Evolutionary conservation across 2,113 vertebrate species (phyloP), one percentile per base, ranked within the genome.

Genomic region (Cyprinodon brontotheroides): DNA sequence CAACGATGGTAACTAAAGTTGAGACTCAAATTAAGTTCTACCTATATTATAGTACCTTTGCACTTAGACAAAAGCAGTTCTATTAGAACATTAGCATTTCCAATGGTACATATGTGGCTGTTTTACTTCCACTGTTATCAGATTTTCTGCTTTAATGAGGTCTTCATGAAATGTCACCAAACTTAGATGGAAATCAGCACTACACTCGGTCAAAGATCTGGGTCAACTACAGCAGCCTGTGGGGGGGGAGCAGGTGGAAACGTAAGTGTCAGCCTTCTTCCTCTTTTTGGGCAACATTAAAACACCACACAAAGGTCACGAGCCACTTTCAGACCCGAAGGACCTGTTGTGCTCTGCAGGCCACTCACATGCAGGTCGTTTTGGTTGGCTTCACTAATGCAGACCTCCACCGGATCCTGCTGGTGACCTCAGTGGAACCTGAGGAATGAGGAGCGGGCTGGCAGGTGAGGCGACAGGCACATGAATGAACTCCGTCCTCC

Each of bases 381-480:
- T 63, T 70, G 41, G 78, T 66, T 77, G 77, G 85, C 75, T 77
- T 72, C 70, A 71, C 45, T 72, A 64, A 61, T 61, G 53, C 47
- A 70, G 64, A 78, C 38, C 39, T 79, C 65, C 73, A 85, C 48
- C 20, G 15, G 67, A 84, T 79, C 80, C 39, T 4, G 79, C 20
- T 12, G 2, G 60, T 89, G 83, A 87, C 78, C 83, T 70, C 71
- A 7, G n/a, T 79, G 82, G 85, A 84, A 87, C n/a, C 78, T 63
- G 38, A 72, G 68, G 84, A 90, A 93, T 89, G 87, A 77, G 80
- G 77, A 59, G 72, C 62, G 37, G 72, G 41, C 62, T 75, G 74
- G 87, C 89, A 88, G 86, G 86, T 91, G 79, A 92, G 72, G 65
- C 59, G 78, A 69, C 45, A 65, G 76, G 15, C 64, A 65, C 77